A percentile compares a stretch with the other conserved stretches of the same genome.
Evolutionary conservation across 1,140 invertebrate genomes (phyloP).

Genomic region (Ceratosolen solmsi): DNA sequence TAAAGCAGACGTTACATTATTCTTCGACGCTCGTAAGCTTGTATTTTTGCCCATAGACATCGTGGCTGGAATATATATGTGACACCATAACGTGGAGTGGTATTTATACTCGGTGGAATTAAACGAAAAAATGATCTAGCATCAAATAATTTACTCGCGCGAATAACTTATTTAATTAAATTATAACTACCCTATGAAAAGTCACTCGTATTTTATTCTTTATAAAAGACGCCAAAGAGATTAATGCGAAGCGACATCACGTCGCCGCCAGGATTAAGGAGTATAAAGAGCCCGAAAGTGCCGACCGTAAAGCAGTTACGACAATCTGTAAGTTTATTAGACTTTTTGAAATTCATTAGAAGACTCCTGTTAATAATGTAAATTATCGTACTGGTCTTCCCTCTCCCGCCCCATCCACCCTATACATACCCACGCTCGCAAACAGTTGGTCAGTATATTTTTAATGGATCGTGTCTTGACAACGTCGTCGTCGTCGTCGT

Average conservation of each 20-base stretch:
- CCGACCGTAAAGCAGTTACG: slow-evolving; percentile 32
- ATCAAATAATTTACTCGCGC: slow-evolving; percentile 18
- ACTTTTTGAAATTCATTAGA: slow-evolving; percentile 54
- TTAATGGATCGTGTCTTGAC: no score
- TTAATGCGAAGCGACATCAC: neutral
- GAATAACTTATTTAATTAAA: slow-evolving; percentile 38
- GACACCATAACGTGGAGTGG: neutral
- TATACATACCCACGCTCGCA: no score
- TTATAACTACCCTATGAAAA: slow-evolving; percentile 23
- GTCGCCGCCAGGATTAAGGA: slow-evolving; percentile 32
- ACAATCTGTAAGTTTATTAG: slow-evolving; percentile 48
- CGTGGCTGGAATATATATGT: neutral
- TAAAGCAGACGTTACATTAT: slow-evolving; percentile 7
- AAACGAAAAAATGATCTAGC: slow-evolving; percentile 6
- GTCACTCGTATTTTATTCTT: slow-evolving; percentile 24
- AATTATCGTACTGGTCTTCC: no score
- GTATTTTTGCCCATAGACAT: neutral
- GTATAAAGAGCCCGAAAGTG: slow-evolving; percentile 41
- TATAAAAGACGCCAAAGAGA: slow-evolving; percentile 20
- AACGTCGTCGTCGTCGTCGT: no score
- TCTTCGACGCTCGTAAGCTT: neutral
- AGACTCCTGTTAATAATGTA: slow-evolving; percentile 22
- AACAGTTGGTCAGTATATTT: no score
- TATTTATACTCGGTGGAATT: neutral
- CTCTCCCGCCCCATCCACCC: no score